Base-by-base conservation (phyloP, 1,140 invertebrate genomes). In the Ctenoplectra terminalis region DNA sequence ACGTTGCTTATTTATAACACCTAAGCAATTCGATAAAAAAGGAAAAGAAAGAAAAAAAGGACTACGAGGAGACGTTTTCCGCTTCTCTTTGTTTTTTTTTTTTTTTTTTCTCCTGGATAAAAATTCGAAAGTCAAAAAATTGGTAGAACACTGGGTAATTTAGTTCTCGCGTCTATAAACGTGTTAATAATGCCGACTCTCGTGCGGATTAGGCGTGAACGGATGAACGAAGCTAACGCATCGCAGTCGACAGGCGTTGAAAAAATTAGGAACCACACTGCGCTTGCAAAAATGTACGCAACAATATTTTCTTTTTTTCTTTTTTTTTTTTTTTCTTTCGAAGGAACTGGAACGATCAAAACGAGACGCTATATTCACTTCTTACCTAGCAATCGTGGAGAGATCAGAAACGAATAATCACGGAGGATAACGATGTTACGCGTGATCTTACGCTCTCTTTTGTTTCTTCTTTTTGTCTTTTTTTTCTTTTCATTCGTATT, bases 1-100 rank as follows among this genome's bases (percentile, higher is more conserved):
- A 88, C 87, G 87, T 88, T 88, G 87, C 87, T 88, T 88, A 88
- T 64, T 88, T 88, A 64, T 87, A 88, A 88, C 87, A 88, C 80
- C 87, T 88, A 87, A 87, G 86, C 83, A 71, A 88, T 87, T 67
- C 74, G 82, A 84, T 76, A 77, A 73, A 82, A 79, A 37, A 9
- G 56, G 26, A 67, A 58, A 17, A 1, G n/a, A 43, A 74, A 46
- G 1, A 50, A n/a, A n/a, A n/a, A n/a, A n/a, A 11, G 67, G 31
- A 20, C n/a, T 67, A 67, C 26, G 9, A 29, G 48, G 48, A 6
- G 29, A 34, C 31, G 13, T n/a, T 50, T 52, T 63, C 69, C 48
- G 52, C n/a, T n/a, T n/a, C n/a, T n/a, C n/a, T n/a, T n/a, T n/a
- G n/a, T n/a, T n/a, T n/a, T n/a, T n/a, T n/a, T n/a, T n/a, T n/a